Base-by-base conservation (phyloP, 2,113 vertebrate genomes). In the Archocentrus centrarchus region DNA sequence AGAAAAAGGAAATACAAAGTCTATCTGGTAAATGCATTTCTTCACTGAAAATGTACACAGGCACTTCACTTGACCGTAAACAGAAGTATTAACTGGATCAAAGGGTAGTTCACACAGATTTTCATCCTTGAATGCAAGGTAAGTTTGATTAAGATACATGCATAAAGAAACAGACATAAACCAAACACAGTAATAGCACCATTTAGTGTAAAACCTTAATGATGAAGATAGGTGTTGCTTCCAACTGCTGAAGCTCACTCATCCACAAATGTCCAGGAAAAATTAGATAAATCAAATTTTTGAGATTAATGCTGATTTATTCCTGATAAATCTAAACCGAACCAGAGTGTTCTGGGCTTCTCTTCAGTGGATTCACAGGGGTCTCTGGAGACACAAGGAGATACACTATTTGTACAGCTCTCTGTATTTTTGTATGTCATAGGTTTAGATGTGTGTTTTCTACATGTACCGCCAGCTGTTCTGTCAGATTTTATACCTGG, bases 251-350 rank as follows among this genome's bases (percentile, higher is more conserved):
- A 53, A 18, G 15, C 11, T 24, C 57, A 59, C 2, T 59, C 22
- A 10, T 58, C 20, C 17, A 53, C n/a, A 10, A 58, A 22, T 22
- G 5, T 58, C 20, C 4, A 58, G 14, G 10, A 22, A 50, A 30
- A 75, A 14, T 18, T 30, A 15, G 5, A 0, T 30, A 61, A 10
- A 39, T 53, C 53, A 0, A 27, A 66, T 11, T 6, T 55, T 61
- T 68, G 8, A 60, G 6, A 73, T 17, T 3, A 84, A 41, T 39
- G 86, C 4, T 79, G 50, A 70, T 8, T 11, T 59, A n/a, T 50
- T 75, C 20, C 24, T 41, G 86, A 77, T 37, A 66, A 2, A 83
- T 84, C 68, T 77, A 88, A 80, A 59, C 91, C 89, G 80, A 92
- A 90, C 88, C 89, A 91, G 57, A 75, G 73, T 3, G 70, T 77